phyloP scores from a whole-genome alignment of 1,140 invertebrate genomes.

The Monochamus saltuarius region DNA sequence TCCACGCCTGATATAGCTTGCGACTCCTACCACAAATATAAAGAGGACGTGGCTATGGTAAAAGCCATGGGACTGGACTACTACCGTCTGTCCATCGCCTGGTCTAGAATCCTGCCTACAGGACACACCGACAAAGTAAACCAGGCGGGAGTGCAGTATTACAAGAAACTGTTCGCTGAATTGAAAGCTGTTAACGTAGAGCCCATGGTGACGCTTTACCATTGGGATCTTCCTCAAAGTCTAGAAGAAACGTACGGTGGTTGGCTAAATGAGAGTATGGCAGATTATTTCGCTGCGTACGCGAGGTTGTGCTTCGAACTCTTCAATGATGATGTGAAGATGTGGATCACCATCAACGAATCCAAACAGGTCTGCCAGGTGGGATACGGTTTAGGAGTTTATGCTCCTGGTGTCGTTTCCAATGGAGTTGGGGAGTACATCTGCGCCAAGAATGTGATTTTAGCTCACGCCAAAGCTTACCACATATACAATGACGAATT shows the following conservation, averaged over 20 bases:
- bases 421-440: slow-evolving; percentile 35
- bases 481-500: slow-evolving; percentile 42
- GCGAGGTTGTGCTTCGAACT: slow-evolving; percentile 58
- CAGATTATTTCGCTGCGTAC: slow-evolving; percentile 61
- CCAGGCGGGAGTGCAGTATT: slow-evolving; percentile 56
- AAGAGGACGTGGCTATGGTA: slow-evolving; percentile 1
- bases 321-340: slow-evolving; percentile 62
- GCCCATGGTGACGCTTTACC: slow-evolving; percentile 69
- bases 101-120: slow-evolving; percentile 59
- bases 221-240: slow-evolving; percentile 68
- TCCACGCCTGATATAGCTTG: slow-evolving; percentile 1
- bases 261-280: slow-evolving; percentile 62
- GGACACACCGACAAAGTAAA: slow-evolving; percentile 57
- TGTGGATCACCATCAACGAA: slow-evolving; percentile 74
- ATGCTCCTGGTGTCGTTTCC: slow-evolving; percentile 35
- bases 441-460: slow-evolving; percentile 34
- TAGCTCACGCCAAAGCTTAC: slow-evolving; percentile 35
- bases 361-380: slow-evolving; percentile 57
- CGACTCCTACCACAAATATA: background rate
- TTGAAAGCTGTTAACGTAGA: background rate
- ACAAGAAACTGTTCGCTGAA: slow-evolving; percentile 51
- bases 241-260: slow-evolving; percentile 63
- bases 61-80: background rate
- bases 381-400: background rate
- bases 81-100: slow-evolving; percentile 63